Percentiles rank a stretch among this genome's conserved stretches.
phyloP scores from a whole-genome alignment of 2,113 vertebrate species.

The Cinclus cinclus region DNA sequence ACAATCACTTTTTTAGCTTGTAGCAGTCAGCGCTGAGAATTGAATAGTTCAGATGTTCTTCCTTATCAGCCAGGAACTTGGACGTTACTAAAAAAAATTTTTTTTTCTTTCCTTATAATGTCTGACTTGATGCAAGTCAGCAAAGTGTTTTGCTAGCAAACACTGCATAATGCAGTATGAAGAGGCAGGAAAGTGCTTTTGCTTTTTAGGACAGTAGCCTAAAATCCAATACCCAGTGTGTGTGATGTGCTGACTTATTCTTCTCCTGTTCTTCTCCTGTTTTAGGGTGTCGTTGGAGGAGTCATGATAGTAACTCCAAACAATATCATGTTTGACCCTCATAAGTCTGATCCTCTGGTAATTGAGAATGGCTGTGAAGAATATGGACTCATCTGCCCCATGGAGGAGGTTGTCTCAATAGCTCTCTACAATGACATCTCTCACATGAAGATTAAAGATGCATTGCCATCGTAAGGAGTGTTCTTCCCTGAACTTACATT shows the following conservation, averaged over 20 bases:
- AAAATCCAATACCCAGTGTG: neutral
- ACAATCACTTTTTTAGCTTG: neutral
- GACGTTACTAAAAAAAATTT: neutral
- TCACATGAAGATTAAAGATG: conserved; percentile 97
- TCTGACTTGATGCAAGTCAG: neutral
- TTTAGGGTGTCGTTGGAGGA: conserved; percentile 93
- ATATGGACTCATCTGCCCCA: conserved; percentile 96
- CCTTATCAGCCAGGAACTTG: neutral
- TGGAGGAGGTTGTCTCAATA: conserved; percentile 95
- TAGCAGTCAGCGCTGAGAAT: neutral
- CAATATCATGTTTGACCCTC: conserved; percentile 99
- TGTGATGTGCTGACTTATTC: neutral
- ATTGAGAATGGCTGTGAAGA: conserved; percentile 98
- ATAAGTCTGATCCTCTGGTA: conserved; percentile 96
- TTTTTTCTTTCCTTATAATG: neutral
- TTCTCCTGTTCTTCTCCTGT: neutral
- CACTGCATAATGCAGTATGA: neutral
- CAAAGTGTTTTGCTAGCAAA: neutral
- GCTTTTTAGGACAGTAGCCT: neutral
- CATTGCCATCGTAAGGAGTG: conserved; percentile 92
- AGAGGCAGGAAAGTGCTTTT: neutral
- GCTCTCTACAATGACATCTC: conserved; percentile 96
- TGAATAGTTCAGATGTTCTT: neutral
- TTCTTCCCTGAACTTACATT: conserved; percentile 6
- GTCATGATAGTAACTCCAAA: conserved; percentile 98